Percentiles rank a stretch among this genome's conserved stretches.
Evolutionary conservation across 2,113 vertebrate genomes (phyloP).

Genomic region (Actinemys pallida): DNA sequence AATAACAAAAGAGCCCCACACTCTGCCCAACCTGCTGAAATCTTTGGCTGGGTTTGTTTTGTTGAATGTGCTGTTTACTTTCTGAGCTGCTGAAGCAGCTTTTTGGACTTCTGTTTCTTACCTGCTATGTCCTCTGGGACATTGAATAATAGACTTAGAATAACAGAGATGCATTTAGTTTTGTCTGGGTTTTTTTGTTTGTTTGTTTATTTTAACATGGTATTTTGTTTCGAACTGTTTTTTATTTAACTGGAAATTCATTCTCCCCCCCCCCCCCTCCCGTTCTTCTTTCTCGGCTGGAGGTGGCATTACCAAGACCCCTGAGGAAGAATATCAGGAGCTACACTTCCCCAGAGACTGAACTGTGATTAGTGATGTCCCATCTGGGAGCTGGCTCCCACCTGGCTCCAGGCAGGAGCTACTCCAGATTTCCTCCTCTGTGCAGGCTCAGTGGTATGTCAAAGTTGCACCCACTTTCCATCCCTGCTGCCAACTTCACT

Average conservation of each 20-base stretch:
- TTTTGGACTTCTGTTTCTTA: neutral
- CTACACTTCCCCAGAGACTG: neutral
- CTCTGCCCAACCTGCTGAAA: neutral
- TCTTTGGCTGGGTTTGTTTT: neutral
- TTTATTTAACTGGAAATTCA: neutral
- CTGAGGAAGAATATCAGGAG: neutral
- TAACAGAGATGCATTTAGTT: neutral
- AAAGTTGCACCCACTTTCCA: neutral
- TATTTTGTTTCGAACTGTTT: neutral
- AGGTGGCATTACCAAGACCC: neutral
- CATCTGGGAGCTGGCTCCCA: no score
- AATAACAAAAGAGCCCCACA: neutral
- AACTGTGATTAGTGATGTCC: no score
- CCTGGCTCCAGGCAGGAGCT: no score
- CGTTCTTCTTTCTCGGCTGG: neutral
- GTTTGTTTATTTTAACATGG: neutral
- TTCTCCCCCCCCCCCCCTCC: neutral
- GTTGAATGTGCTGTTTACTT: neutral
- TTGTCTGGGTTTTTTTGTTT: neutral
- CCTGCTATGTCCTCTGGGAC: neutral
- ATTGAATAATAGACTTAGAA: neutral
- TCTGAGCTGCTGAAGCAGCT: neutral
- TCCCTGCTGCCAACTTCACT: neutral
- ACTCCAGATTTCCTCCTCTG: no score
- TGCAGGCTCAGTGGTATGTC: neutral